Conservation (phyloP, 2,113 vertebrate species). For the Apodemus speciosus region DNA sequence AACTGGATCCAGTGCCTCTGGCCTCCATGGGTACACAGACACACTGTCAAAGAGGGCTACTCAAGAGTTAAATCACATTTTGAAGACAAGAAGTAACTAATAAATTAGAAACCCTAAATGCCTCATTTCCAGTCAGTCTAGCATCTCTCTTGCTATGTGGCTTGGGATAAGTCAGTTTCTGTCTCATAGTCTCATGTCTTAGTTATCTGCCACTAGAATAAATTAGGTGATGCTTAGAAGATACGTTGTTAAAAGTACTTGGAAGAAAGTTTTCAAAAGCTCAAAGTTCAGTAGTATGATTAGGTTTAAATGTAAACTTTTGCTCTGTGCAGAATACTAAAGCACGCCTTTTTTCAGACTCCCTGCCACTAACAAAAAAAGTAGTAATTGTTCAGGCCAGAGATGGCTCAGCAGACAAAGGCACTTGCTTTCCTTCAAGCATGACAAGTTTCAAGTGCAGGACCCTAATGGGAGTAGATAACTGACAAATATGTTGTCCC, state of each 20-base stretch:
- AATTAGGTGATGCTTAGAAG: background rate
- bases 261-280: background rate
- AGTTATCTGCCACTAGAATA: background rate
- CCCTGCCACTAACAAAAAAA: background rate
- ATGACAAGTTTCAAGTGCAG: background rate
- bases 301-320: conserved; percentile 10
- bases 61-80: conserved; percentile 27
- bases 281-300: background rate
- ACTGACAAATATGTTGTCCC: too few species aligned
- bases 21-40: background rate
- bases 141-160: background rate
- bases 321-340: background rate
- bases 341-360: conserved; percentile 1
- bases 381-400: background rate
- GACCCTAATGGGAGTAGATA: background rate
- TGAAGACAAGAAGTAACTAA: conserved; percentile 26
- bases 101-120: background rate
- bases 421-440: background rate
- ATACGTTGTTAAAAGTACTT: background rate
- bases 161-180: background rate
- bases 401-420: background rate
- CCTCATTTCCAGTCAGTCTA: conserved; percentile 1
- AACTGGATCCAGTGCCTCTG: background rate
- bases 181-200: background rate
- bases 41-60: background rate